Conservation (phyloP, 2,888 invertebrate species). For the Octonoba sinensis region DNA sequence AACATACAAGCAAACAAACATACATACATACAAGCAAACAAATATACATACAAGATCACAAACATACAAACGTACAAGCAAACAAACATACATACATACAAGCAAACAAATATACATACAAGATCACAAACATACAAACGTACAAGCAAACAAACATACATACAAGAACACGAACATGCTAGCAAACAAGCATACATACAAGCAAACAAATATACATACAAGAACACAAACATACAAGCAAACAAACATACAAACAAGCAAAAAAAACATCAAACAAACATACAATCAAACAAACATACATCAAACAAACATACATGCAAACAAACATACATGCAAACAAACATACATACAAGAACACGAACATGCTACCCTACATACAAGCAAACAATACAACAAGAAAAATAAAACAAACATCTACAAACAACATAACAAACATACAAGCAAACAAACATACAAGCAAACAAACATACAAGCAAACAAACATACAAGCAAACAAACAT, state of each 20-base stretch:
- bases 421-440: too few species aligned
- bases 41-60: not conserved
- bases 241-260: not conserved
- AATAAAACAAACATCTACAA: too few species aligned
- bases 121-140: not conserved
- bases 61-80: not conserved
- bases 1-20: too few species aligned
- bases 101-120: conserved; percentile 1
- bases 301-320: too few species aligned
- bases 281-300: conserved; percentile 1
- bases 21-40: not conserved
- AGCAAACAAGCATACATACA: not conserved
- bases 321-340: too few species aligned
- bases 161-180: not conserved
- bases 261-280: not conserved
- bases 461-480: too few species aligned
- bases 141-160: not conserved
- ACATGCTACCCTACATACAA: too few species aligned
- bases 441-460: too few species aligned
- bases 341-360: too few species aligned
- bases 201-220: not conserved
- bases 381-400: too few species aligned
- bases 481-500: too few species aligned
- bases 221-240: not conserved
- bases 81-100: conserved; percentile 2